Base-by-base conservation (phyloP, 2,797 vertebrate genomes). In the Lepidocolaptes lacrymiger region DNA sequence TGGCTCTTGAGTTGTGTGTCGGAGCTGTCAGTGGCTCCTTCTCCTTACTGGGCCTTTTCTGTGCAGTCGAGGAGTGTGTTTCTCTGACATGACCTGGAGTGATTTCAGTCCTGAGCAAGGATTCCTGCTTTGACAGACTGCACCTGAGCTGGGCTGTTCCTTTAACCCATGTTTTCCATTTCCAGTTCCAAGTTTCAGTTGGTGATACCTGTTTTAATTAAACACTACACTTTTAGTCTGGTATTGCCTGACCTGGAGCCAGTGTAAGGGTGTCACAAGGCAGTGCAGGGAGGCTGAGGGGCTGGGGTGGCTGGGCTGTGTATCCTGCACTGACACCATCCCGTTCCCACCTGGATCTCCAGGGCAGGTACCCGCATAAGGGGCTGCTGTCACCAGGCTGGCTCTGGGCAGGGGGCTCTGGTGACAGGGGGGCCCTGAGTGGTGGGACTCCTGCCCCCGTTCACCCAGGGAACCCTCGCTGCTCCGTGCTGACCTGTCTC, bases 391-490 rank as follows among this genome's bases (percentile, higher is more conserved):
- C 1, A 24, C 51, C 7, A 8, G 49, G 61, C 44, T 43, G 63
- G n/a, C 4, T 32, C 5, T 3, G 5, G 58, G 68, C 6, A 4
- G 28, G 49, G 49, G 27, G 37, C 51, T 39, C 43, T 41, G 66
- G 13, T 7, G 28, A 1, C 1, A 3, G 8, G 4, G 27, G 21
- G 14, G 7, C 30, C 39, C 23, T 4, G 13, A 19, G 1, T 0
- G 11, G 17, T 10, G 41, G n/a, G 28, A 2, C 10, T 39, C 21
- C 26, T 19, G 19, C 18, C 23, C 27, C 28, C 6, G 17, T 15
- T 12, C 7, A 0, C 1, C 48, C 61, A 13, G 21, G 19, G 12
- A 1, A 4, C 7, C 39, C 61, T 18, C 0, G 0, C 0, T 8
- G 59, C 58, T 43, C 44, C 23, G 56, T 0, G 1, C 7, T 18